Conservation (phyloP, 2,888 invertebrate genomes). For the Dermolepida albohirtum region DNA sequence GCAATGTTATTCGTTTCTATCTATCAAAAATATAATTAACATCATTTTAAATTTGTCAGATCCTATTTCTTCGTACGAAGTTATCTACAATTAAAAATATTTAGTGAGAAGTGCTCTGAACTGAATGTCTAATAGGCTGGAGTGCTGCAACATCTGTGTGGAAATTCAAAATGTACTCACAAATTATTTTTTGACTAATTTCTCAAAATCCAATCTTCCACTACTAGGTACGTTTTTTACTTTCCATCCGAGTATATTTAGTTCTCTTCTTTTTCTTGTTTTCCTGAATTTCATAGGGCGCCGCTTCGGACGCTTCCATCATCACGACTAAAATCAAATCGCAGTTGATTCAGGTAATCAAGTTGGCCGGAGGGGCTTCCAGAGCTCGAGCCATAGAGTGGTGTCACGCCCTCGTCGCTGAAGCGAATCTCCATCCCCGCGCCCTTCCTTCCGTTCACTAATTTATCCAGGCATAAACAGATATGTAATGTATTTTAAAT, state of each 20-base stretch:
- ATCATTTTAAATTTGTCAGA: neutral
- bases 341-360: slow-evolving; percentile 59
- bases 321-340: slow-evolving; percentile 50
- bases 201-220: slow-evolving; percentile 30
- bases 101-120: slow-evolving; percentile 5
- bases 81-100: neutral
- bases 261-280: slow-evolving; percentile 18
- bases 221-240: slow-evolving; percentile 13
- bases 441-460: slow-evolving; percentile 61
- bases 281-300: slow-evolving; percentile 32
- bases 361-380: slow-evolving; percentile 57
- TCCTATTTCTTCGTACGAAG: neutral
- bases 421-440: slow-evolving; percentile 62
- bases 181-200: slow-evolving; percentile 19
- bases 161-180: slow-evolving; percentile 26
- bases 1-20: no score
- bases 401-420: slow-evolving; percentile 64
- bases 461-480: slow-evolving; percentile 53
- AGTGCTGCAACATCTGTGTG: slow-evolving; percentile 25
- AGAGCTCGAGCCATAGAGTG: slow-evolving; percentile 48
- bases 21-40: no score
- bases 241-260: slow-evolving; percentile 30
- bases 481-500: slow-evolving; percentile 50
- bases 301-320: slow-evolving; percentile 44
- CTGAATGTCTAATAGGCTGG: neutral